Base-by-base conservation (phyloP, 2,113 vertebrate species). In the Ivindomyrus marchei region DNA sequence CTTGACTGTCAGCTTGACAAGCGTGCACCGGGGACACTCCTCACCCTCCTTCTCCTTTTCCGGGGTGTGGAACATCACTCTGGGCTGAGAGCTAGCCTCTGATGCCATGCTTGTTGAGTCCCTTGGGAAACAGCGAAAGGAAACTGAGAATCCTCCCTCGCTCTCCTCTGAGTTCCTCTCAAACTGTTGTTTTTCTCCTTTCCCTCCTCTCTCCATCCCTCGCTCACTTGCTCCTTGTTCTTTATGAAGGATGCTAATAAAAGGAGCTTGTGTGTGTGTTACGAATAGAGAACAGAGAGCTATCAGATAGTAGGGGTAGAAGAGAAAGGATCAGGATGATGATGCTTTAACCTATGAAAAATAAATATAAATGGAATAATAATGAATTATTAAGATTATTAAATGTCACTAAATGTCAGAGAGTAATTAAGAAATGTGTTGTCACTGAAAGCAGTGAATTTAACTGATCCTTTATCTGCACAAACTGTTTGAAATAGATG, bases 1-100 rank as follows among this genome's bases (percentile, higher is more conserved):
- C 93, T 98, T 99, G 88, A 99, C 97, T 0, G 98, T 99, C 93
- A 99, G 92, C 93, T 98, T 98, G 91, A 97, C 97, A 91, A 97
- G 94, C 93, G 97, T 98, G 93, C 96, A 97, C 87, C 95, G 94
- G 0, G 95, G 88, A 0, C 96, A 94, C 91, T 97, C 96, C 91
- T 97, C 96, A 46, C 95, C 95, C 8, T 80, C 36, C 74, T 77
- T 42, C 15, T 95, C 92, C 91, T 97, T 97, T 92, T 96, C 96
- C 46, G 93, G 89, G 0, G 94, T 93, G 94, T 97, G 96, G 93
- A 98, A 98, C 94, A 97, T 96, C 94, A 98, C 97, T 91, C 97
- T 96, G 91, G 97, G 95, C 95, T 97, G 95, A 4, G 95, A 47
- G 52, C 95, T 95, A 27, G 97, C 93, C 77, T 97, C 94, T 88